Evolutionary conservation across 2,888 invertebrate species (phyloP).

Genomic region (Eugnorisma glareosa): DNA sequence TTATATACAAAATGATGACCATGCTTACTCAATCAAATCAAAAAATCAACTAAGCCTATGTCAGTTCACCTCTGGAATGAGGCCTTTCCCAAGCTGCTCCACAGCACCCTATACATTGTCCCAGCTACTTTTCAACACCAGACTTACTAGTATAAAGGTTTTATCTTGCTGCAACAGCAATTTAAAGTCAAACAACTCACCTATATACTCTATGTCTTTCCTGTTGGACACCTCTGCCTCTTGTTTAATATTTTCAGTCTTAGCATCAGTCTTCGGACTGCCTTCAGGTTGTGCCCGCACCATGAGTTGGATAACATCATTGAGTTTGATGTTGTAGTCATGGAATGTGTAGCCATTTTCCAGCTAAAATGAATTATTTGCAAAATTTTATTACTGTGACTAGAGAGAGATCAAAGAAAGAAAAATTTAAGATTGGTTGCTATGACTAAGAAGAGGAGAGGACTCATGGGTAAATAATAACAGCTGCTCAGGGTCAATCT

Average conservation of each 20-base stretch:
- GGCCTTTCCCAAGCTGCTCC: background rate
- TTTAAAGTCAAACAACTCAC: conserved; percentile 17
- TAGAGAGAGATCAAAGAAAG: background rate
- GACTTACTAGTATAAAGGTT: too few relatives aligned
- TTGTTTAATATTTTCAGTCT: conserved; percentile 67
- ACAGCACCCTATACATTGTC: background rate
- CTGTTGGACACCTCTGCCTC: conserved; percentile 18
- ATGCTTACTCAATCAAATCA: background rate
- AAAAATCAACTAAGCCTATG: background rate
- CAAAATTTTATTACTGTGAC: background rate
- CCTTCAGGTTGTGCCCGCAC: conserved; percentile 78
- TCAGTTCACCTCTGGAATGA: background rate
- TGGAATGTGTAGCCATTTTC: conserved; percentile 94
- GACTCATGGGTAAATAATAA: background rate
- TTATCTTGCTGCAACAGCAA: background rate
- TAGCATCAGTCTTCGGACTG: conserved; percentile 57
- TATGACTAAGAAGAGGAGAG: background rate
- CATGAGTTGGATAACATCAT: conserved; percentile 94
- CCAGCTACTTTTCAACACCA: background rate
- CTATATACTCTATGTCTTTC: conserved; percentile 40
- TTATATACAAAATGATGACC: background rate
- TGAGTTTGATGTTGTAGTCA: conserved; percentile 94
- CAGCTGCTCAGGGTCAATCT: background rate
- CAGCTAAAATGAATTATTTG: conserved; percentile 86
- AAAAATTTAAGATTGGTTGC: background rate